Evolutionary conservation across 2,888 invertebrate species (phyloP), one percentile per base, ranked within the genome.

Genomic region (Tryphoninae sp.): DNA sequence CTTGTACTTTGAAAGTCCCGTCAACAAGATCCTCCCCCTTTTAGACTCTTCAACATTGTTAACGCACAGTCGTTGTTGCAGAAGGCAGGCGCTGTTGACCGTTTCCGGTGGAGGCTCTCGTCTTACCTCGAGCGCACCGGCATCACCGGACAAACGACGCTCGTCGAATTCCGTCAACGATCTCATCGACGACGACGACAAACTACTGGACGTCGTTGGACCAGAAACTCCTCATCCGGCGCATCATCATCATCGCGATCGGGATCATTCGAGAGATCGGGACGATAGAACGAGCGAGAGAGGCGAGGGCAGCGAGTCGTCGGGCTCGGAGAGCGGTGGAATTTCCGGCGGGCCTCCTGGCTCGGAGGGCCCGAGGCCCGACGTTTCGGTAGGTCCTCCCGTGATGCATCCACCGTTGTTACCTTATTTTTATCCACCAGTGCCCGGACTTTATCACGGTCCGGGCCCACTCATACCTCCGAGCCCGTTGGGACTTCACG

Each of bases 331-430:
- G 87, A 92, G 94, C 89, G 94, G 95, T 84, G 94, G 93, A 2
- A 92, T 89, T 88, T 85, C 93, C 89, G 86, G 90, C 88, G 88
- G 84, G 87, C 91, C 87, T 94, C 89, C 84, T 88, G 93, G 80
- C 92, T 95, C 86, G 86, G 93, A 87, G 92, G 94, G 88, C 85
- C 97, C 97, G 0, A 96, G 97, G 84, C 98, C 98, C 22, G 98
- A 98, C 93, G 98, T 98, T 83, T 97, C 97, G 45, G 96, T 98
- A 55, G 98, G 98, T 69, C 98, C 98, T 55, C 98, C 98, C 64
- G 85, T 85, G 62, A 96, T 98, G 64, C 98, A 98, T 90, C 97
- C 98, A 62, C 97, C 97, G 69, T 94, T 97, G 90, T 93, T 98
- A 90, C 98, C 98, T 86, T 98, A 98, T 93, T 95, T 98, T 73